A percentile compares a stretch with the other conserved stretches of the same genome.
These are phyloP conservation scores for Dicaeum eximium DNA, from an alignment of 2,113 vertebrate genomes.

Conservation along the genomic window DNA sequence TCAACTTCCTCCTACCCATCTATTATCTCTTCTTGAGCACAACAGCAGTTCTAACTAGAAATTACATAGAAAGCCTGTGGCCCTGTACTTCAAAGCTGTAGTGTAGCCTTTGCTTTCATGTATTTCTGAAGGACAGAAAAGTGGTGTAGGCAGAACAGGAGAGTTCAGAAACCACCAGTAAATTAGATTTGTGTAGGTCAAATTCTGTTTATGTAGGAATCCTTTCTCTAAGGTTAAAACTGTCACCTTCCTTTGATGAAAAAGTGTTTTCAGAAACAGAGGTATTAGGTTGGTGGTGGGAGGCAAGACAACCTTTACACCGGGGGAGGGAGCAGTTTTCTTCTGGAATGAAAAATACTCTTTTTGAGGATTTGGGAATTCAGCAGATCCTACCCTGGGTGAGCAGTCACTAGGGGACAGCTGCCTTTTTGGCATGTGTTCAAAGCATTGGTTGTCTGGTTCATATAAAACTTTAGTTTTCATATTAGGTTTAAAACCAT, in stretches of 20 bases:
- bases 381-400: background rate
- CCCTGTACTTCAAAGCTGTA: background rate
- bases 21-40: background rate
- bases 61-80: background rate
- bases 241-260: background rate
- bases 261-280: background rate
- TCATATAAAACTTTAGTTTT: background rate
- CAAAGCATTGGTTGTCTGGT: background rate
- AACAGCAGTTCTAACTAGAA: background rate
- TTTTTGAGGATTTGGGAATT: background rate
- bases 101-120: background rate
- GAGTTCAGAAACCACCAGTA: background rate
- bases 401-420: background rate
- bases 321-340: background rate
- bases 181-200: background rate
- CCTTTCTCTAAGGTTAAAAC: background rate
- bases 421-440: background rate
- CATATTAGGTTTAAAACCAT: background rate
- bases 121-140: background rate
- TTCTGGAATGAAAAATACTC: background rate
- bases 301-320: background rate
- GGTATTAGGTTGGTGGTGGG: background rate
- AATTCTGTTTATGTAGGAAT: background rate
- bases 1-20: background rate
- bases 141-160: background rate